Evolutionary conservation across 2,797 vertebrate genomes (phyloP).

Genomic region (Girardinus metallicus): DNA sequence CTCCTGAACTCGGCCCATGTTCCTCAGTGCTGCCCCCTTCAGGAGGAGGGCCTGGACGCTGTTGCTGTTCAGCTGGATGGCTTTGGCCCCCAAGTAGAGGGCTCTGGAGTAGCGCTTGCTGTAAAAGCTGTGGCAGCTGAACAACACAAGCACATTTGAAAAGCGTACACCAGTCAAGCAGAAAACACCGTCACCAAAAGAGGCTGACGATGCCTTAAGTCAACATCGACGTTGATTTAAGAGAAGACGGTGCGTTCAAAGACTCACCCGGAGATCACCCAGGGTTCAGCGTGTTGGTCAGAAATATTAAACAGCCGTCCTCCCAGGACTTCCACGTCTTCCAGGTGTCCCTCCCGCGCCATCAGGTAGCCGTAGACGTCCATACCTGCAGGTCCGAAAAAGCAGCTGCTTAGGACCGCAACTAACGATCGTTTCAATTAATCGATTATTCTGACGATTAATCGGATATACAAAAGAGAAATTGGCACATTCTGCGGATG

Average conservation of each 20-base stretch:
- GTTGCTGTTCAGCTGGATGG: constrained; percentile 98
- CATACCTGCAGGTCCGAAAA: constrained; percentile 84
- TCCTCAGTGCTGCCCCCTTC: constrained; percentile 94
- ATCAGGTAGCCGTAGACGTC: constrained; percentile 97
- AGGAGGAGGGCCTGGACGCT: constrained; percentile 96
- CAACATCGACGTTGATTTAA: background rate
- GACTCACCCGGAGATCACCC: constrained; percentile 97
- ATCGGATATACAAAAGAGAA: too few species aligned
- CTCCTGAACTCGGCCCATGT: constrained; percentile 97
- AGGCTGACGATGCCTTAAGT: background rate
- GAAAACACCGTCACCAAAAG: background rate
- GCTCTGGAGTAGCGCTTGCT: constrained; percentile 97
- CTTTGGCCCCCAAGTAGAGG: constrained; percentile 96
- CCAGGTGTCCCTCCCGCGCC: constrained; percentile 95
- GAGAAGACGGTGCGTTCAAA: too few species aligned
- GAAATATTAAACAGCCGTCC: constrained; percentile 99
- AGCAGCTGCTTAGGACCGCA: background rate
- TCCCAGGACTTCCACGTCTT: constrained; percentile 96
- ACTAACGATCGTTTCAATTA: too few species aligned
- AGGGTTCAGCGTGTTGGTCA: constrained; percentile 97
- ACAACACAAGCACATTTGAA: constrained; percentile 6
- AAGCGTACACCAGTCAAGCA: background rate
- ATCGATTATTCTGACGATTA: too few species aligned
- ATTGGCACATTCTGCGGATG: too few species aligned
- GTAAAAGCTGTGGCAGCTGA: constrained; percentile 97